Conservation (phyloP, 2,797 vertebrate species). For the Microctenopoma lineatum region DNA sequence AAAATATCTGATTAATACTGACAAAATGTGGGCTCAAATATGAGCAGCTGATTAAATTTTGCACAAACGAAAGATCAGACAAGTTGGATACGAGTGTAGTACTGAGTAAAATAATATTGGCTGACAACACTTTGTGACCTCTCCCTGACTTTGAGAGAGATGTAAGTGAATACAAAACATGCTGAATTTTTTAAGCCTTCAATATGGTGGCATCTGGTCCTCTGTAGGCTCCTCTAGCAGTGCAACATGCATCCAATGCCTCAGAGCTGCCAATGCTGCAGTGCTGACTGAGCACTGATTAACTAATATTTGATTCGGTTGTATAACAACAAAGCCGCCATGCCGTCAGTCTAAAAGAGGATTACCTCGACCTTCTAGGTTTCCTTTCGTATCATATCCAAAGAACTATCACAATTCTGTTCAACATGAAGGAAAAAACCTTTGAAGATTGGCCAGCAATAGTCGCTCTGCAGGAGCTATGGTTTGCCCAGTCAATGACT, state of each 20-base stretch:
- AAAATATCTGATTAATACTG: background rate
- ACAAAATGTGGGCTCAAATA: conserved; percentile 7
- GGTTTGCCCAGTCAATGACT: conserved; percentile 28
- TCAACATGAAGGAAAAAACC: background rate
- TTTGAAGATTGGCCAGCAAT: conserved; percentile 11
- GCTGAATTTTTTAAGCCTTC: conserved; percentile 65
- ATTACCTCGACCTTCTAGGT: background rate
- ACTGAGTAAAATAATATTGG: conserved; percentile 4
- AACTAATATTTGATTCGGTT: conserved; percentile 24
- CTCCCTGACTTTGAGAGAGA: conserved; percentile 54
- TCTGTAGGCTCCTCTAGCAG: conserved; percentile 46
- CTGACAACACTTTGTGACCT: conserved; percentile 48
- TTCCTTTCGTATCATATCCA: conserved; percentile 5
- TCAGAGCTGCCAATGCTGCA: conserved; percentile 51
- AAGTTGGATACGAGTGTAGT: background rate
- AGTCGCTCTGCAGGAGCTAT: conserved; percentile 13
- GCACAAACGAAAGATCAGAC: conserved; percentile 18
- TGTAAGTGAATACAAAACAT: conserved; percentile 61
- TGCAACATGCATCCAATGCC: conserved; percentile 40
- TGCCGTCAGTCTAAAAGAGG: background rate
- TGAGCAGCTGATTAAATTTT: conserved; percentile 4
- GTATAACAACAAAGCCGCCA: conserved; percentile 5
- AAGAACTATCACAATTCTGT: conserved; percentile 13
- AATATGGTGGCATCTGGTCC: conserved; percentile 72
- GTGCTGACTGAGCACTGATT: conserved; percentile 37